Base-by-base conservation (phyloP, 2,888 invertebrate species). In the Pseudococcus jackbeardsleyi region DNA sequence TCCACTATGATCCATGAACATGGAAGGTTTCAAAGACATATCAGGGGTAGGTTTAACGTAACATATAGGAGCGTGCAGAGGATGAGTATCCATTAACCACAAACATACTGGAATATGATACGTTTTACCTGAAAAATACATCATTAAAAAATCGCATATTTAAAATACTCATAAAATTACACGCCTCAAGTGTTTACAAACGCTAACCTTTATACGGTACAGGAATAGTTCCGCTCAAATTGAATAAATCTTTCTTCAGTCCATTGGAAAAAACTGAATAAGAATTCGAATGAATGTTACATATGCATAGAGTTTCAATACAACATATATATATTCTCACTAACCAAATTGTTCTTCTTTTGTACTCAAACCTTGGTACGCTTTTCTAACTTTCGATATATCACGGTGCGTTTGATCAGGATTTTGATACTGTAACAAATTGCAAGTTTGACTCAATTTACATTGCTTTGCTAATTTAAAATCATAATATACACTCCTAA, bases 51-150 rank as follows among this genome's bases (percentile, higher is more conserved):
- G 99, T 92, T 95, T 96, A 0, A 99, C 99, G 91, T 95, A 97
- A 91, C 96, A 96, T 92, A 99, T 95, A 0, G 99, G 99, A 54
- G 99, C 97, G 92, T 98, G 96, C 91, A 96, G 95, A 0, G 99
- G 99, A 93, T 99, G 98, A 6, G 98, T 98, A 91, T 99, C 98
- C 95, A 98, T 96, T 85, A 99, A 91, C 97, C 98, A 99, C 91
- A 99, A 95, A 91, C 96, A 96, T 68, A 99, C 95, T 17, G 99
- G 99, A 92, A 99, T 99, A 92, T 99, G 97, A 92, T 99, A 99
- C 82, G 93, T 94, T 89, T 94, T 93, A 89, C 95, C 95, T 95
- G 91, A 88, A 54, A 82, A 59, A 86, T 48, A 46, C 48, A 50
- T 84, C 15, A 87, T 82, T 42, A 50, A 50, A 50, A 17, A 5